Conservation (phyloP, 2,113 vertebrate species). For the Oncorhynchus masou region DNA sequence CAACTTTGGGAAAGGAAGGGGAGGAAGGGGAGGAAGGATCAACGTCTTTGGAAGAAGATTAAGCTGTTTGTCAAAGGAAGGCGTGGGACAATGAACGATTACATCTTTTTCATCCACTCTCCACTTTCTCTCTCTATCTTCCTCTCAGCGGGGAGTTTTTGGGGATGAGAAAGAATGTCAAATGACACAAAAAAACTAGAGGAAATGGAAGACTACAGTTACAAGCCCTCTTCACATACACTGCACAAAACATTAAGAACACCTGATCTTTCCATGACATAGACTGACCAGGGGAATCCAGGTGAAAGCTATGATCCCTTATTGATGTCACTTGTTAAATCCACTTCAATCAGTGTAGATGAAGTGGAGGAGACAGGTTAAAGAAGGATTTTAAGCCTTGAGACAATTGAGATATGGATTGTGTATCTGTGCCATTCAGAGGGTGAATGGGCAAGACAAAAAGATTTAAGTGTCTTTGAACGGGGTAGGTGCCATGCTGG, state of each 20-base stretch:
- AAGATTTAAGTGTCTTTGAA: too few relatives aligned
- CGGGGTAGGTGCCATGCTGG: too few relatives aligned
- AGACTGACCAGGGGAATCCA: too few relatives aligned
- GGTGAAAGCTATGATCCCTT: too few relatives aligned
- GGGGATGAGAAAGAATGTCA: slow-evolving; percentile 2
- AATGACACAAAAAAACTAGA: neutral
- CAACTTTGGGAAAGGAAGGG: neutral
- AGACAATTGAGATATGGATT: too few relatives aligned
- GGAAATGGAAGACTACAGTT: neutral
- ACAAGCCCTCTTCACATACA: neutral
- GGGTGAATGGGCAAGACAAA: too few relatives aligned
- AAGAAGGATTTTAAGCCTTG: too few relatives aligned
- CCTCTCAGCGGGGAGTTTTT: neutral
- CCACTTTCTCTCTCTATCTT: neutral
- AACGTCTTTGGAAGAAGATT: slow-evolving; percentile 17
- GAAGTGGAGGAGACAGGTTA: too few relatives aligned
- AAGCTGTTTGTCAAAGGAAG: neutral
- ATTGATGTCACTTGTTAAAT: too few relatives aligned
- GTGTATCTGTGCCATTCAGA: too few relatives aligned
- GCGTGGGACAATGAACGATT: slow-evolving; percentile 21
- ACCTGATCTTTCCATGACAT: too few relatives aligned
- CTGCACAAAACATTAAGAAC: neutral
- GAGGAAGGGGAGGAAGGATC: neutral
- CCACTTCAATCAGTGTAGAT: too few relatives aligned
- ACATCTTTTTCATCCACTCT: slow-evolving; percentile 4